phyloP scores from a whole-genome alignment of 2,113 vertebrate species.

The Penelope pileata region DNA sequence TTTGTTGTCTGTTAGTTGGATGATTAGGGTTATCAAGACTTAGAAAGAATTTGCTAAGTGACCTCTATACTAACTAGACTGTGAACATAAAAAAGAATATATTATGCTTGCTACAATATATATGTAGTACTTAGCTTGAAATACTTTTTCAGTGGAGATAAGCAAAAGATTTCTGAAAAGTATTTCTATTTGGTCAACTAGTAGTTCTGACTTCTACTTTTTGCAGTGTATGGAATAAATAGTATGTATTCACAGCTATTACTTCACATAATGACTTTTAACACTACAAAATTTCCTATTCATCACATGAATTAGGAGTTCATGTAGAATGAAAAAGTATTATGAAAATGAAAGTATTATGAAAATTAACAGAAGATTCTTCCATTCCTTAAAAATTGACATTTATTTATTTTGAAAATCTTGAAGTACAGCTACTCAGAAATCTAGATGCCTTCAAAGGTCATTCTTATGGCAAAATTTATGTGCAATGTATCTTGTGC shows the following conservation, averaged over 20 bases:
- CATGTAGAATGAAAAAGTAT: constrained; percentile 25
- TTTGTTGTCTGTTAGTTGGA: not conserved
- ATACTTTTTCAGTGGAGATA: not conserved
- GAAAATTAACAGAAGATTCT: constrained; percentile 3
- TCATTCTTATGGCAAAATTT: not conserved
- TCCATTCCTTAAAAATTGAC: not conserved
- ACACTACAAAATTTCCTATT: constrained; percentile 12
- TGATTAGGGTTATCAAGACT: not conserved
- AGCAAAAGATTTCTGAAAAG: not conserved
- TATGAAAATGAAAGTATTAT: constrained; percentile 42
- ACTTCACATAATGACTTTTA: constrained; percentile 47
- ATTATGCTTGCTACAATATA: not conserved
- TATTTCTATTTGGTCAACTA: not conserved
- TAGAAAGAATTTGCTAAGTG: not conserved
- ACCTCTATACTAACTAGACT: not conserved
- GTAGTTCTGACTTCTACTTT: not conserved
- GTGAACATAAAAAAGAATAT: not conserved
- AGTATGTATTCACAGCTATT: constrained; percentile 30
- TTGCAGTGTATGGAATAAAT: not conserved
- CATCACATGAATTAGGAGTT: constrained; percentile 35
- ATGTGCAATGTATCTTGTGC: not conserved
- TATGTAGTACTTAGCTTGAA: not conserved
- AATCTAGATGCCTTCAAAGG: not conserved
- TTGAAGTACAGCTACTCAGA: not conserved
- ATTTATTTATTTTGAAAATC: constrained; percentile 2